A percentile compares a stretch with the other conserved stretches of the same genome.
Evolutionary conservation across 2,797 vertebrate species (phyloP).

Genomic region (Ptychobarbus kaznakovi): DNA sequence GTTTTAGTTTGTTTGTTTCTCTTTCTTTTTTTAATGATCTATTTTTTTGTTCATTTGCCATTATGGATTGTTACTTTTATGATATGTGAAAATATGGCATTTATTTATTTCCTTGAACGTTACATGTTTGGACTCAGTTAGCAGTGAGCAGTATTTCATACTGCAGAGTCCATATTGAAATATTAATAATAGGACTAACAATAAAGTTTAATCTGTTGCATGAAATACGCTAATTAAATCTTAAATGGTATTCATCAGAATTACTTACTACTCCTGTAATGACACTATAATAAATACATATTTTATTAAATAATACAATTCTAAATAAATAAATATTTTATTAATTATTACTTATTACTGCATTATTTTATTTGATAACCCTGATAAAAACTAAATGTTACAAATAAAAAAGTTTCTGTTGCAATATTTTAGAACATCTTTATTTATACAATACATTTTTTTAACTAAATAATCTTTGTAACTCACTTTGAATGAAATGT

Average conservation of each 20-base stretch:
- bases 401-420: no score
- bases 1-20: background rate
- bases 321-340: background rate
- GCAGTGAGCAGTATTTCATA: background rate
- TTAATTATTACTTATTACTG: background rate
- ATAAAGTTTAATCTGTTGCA: background rate
- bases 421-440: background rate
- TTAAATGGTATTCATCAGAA: background rate
- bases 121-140: background rate
- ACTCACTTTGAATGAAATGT: background rate
- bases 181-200: background rate
- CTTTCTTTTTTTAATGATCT: background rate
- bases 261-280: background rate
- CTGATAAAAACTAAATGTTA: background rate
- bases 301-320: no score
- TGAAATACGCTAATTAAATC: background rate
- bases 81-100: background rate
- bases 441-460: background rate
- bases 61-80: slow-evolving; percentile 11
- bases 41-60: background rate
- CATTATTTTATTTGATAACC: background rate
- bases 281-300: background rate
- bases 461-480: background rate
- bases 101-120: background rate
- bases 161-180: background rate